Evolutionary conservation across 1,140 invertebrate species (phyloP).

Genomic region (Anoplophora glabripennis): DNA sequence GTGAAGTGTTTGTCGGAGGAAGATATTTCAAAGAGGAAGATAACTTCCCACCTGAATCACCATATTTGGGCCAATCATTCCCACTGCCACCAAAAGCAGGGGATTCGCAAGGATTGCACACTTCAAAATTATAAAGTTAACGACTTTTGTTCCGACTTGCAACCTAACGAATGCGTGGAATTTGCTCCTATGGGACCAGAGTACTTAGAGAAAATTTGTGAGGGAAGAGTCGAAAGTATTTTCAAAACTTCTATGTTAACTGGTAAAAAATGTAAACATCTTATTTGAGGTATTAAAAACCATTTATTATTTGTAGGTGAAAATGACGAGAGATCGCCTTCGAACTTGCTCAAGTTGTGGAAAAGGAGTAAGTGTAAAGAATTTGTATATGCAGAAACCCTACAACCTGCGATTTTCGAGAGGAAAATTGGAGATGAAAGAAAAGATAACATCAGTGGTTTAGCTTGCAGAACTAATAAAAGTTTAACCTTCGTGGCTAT

Average conservation of each 20-base stretch:
- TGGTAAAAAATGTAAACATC: conserved; percentile 1
- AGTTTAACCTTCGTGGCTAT: conserved; percentile 68
- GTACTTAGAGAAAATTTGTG: conserved; percentile 3
- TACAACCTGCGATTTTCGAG: conserved; percentile 40
- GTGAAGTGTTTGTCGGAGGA: conserved; percentile 11
- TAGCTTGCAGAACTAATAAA: conserved; percentile 61
- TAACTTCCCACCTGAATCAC: conserved; percentile 10
- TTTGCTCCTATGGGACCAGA: not conserved
- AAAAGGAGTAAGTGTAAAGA: conserved; percentile 48
- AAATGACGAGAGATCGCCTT: conserved; percentile 54
- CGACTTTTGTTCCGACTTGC: conserved; percentile 8
- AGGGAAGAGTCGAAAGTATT: not conserved
- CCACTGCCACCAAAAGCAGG: not conserved
- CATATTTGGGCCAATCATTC: conserved; percentile 13
- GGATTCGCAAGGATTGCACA: conserved; percentile 6
- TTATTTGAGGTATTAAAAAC: not conserved
- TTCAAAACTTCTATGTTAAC: conserved; percentile 51
- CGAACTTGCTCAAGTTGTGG: conserved; percentile 49
- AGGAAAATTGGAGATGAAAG: not conserved
- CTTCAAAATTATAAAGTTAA: conserved; percentile 1
- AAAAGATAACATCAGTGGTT: conserved; percentile 36
- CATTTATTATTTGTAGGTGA: conserved; percentile 10
- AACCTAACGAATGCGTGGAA: conserved; percentile 12
- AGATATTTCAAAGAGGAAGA: conserved; percentile 8
- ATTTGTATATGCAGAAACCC: conserved; percentile 48